These are phyloP conservation scores for Pseudolycoriella hygida DNA, from an alignment of 2,888 invertebrate genomes.

Conservation along the genomic window DNA sequence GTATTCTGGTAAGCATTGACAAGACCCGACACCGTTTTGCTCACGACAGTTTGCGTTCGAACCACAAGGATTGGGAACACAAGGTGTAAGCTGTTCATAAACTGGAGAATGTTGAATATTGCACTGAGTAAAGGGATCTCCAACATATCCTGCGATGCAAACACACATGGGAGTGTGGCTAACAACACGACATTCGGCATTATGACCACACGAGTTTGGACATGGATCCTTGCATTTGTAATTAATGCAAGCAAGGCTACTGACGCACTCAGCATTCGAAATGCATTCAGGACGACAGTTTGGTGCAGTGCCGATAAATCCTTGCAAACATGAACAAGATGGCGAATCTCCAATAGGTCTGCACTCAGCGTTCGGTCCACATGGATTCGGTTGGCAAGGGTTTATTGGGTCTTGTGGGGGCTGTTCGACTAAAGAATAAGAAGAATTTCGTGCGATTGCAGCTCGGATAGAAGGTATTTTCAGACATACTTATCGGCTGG, in stretches of 20 bases:
- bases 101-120: constrained; percentile 29
- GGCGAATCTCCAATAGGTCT: constrained; percentile 46
- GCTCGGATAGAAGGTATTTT: no score
- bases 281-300: constrained; percentile 67
- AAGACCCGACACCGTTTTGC: constrained; percentile 51
- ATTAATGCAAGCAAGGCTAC: constrained; percentile 39
- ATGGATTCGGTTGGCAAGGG: constrained; percentile 45
- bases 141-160: constrained; percentile 43
- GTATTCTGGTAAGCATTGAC: constrained; percentile 51
- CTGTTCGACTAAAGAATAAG: constrained; percentile 15
- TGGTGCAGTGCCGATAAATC: constrained; percentile 51
- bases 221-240: constrained; percentile 66
- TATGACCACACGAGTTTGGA: constrained; percentile 62
- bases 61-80: constrained; percentile 51
- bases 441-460: not conserved
- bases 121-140: constrained; percentile 35
- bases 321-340: constrained; percentile 38
- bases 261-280: constrained; percentile 50
- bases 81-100: constrained; percentile 32
- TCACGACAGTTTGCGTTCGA: constrained; percentile 50
- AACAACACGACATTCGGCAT: constrained; percentile 52
- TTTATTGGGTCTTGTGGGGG: constrained; percentile 21
- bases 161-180: constrained; percentile 60
- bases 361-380: constrained; percentile 45
- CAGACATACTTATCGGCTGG: constrained; percentile 13